These are phyloP conservation scores for Agrotis ipsilon DNA, from an alignment of 2,888 invertebrate species.

Conservation along the genomic window DNA sequence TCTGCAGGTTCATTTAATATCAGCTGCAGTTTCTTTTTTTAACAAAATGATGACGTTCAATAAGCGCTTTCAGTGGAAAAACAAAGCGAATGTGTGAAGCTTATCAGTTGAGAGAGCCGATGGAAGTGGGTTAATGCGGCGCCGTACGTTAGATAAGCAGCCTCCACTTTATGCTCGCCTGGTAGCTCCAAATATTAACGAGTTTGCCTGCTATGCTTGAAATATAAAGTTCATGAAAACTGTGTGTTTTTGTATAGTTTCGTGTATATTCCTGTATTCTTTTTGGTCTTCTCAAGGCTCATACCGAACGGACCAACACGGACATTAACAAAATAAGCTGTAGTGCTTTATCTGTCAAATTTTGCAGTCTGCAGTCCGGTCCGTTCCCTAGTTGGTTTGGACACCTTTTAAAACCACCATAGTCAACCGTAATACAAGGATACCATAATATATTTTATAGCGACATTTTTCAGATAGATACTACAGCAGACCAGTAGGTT, in stretches of 20 bases:
- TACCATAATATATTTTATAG: no score
- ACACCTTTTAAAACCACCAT: no score
- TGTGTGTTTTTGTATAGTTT: no score
- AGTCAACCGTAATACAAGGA: no score
- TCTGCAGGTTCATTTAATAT: not conserved
- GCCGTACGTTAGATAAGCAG: conserved; percentile 40
- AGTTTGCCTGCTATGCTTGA: not conserved
- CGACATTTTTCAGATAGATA: not conserved
- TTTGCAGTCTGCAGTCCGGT: no score
- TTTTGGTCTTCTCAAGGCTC: no score
- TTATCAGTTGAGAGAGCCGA: conserved; percentile 44
- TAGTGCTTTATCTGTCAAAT: no score
- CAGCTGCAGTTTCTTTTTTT: not conserved
- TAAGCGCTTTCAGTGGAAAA: conserved; percentile 16
- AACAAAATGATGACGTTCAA: conserved; percentile 12
- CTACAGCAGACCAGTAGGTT: no score
- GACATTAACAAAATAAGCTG: no score
- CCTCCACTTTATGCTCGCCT: conserved; percentile 26
- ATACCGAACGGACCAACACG: no score
- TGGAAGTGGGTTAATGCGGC: conserved; percentile 51
- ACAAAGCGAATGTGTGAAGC: conserved; percentile 41
- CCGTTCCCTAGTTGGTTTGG: no score
- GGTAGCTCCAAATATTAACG: conserved; percentile 32
- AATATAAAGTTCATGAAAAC: not conserved
- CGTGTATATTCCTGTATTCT: no score